Base-by-base conservation (phyloP, 2,797 vertebrate species). In the Sparus aurata region DNA sequence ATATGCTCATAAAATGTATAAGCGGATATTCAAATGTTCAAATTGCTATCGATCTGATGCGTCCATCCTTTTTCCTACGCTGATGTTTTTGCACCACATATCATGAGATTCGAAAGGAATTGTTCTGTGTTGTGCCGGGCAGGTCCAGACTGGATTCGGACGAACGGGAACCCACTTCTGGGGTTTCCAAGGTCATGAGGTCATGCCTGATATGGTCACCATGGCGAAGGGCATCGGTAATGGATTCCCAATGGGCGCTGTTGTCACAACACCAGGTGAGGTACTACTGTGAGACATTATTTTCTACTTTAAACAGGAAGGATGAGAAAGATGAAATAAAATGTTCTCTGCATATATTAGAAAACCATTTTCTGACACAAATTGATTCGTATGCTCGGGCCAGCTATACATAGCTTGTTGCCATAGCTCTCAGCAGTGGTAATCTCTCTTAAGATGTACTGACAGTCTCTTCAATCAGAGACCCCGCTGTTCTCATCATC, bases 141-240 rank as follows among this genome's bases (percentile, higher is more conserved):
- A 99, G 98, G 98, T 99, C 12, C 98, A 99, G 91, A 98, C 98
- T 38, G 98, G 97, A 66, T 98, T 99, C 89, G 97, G 97, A 41
- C 94, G 98, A 77, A 95, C 95, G 49, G 98, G 98, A 83, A 98
- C 94, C 83, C 97, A 99, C 87, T 97, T 96, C 90, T 99, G 98
- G 98, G 98, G 97, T 45, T 99, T 99, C 85, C 95, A 99, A 90
- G 94, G 95, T n/a, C 97, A 99, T 13, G 94, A 86, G 0, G 92
- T 99, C 17, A 72, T 97, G 54, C 98, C 98, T 50, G 98, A 99
- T 77, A 97, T 99, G 4, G 96, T 99, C 61, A 99, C 97, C 34
- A 96, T 98, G 96, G 97, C 97, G 0, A 99, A 99, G 91, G 97
- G 97, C 54, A 99, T 99, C 17, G 98, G 95, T 9, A 99, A 98